A percentile compares a stretch with the other conserved stretches of the same genome.
These are phyloP conservation scores for Scaptomyza graminum DNA, from an alignment of 1,140 invertebrate species.

Conservation along the genomic window DNA sequence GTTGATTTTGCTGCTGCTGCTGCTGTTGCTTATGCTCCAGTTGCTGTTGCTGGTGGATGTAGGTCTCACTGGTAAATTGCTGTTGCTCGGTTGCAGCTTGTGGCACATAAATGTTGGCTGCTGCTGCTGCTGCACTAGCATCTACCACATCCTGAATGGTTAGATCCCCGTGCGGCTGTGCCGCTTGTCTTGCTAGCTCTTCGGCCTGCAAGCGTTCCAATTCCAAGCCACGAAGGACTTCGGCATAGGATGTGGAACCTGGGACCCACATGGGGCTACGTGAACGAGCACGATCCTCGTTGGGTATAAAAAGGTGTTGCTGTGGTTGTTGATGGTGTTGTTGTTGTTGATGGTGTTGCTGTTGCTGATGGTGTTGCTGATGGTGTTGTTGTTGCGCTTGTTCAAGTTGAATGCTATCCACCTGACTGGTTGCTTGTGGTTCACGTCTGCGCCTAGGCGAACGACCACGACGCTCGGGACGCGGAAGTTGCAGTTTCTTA, in stretches of 20 bases:
- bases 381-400: conserved; percentile 11
- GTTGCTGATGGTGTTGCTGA: conserved; percentile 37
- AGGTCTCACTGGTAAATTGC: conserved; percentile 51
- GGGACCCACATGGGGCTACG: conserved; percentile 89
- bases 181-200: conserved; percentile 45
- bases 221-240: conserved; percentile 88
- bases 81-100: conserved; percentile 18
- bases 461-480: conserved; percentile 70
- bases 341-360: conserved; percentile 49
- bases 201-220: conserved; percentile 68
- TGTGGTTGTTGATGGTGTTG: conserved; percentile 42
- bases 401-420: conserved; percentile 4
- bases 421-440: conserved; percentile 10
- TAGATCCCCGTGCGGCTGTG: conserved; percentile 46
- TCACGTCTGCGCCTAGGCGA: conserved; percentile 67
- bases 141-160: conserved; percentile 73
- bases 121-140: conserved; percentile 48
- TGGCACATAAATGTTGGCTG: conserved; percentile 32
- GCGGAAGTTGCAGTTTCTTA: conserved; percentile 62
- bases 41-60: conserved; percentile 43
- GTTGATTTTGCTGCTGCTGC: conserved; percentile 15
- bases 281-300: conserved; percentile 85
- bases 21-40: conserved; percentile 30
- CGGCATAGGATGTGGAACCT: conserved; percentile 90
- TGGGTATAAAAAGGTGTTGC: conserved; percentile 61